These are phyloP conservation scores for Perccottus glenii DNA, from an alignment of 2,113 vertebrate species.

Conservation along the genomic window DNA sequence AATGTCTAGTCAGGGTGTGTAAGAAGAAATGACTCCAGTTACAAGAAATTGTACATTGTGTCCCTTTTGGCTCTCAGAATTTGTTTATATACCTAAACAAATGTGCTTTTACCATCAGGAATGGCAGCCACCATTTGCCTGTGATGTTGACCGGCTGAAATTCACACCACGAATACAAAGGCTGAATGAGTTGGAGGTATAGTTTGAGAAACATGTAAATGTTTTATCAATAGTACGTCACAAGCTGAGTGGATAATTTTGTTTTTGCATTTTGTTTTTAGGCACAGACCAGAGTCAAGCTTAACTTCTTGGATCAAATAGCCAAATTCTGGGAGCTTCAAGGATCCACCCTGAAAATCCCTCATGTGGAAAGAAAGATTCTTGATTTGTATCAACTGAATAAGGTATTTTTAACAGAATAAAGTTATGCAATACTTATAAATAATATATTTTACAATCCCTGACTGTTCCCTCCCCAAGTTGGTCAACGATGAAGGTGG, in stretches of 20 bases:
- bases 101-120: constrained; percentile 76
- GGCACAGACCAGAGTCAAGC: constrained; percentile 97
- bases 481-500: constrained; percentile 96
- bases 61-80: neutral
- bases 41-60: too few species aligned
- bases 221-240: too few species aligned
- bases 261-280: constrained; percentile 46
- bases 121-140: constrained; percentile 98
- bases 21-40: neutral
- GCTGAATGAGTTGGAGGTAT: constrained; percentile 97
- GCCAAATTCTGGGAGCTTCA: constrained; percentile 99
- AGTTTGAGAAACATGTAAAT: neutral
- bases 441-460: neutral
- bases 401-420: constrained; percentile 74
- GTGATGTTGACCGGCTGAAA: constrained; percentile 96
- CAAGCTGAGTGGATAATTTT: too few species aligned
- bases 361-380: constrained; percentile 95
- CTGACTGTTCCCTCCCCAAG: constrained; percentile 62
- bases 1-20: neutral
- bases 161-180: constrained; percentile 97
- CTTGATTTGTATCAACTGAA: constrained; percentile 96
- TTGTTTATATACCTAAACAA: constrained; percentile 8
- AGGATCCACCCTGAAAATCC: constrained; percentile 96
- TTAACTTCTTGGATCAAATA: constrained; percentile 98
- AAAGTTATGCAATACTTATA: neutral